These are phyloP conservation scores for Anthopleura sola DNA, from an alignment of 64 coral and sea anemone genomes.

Conservation along the genomic window DNA sequence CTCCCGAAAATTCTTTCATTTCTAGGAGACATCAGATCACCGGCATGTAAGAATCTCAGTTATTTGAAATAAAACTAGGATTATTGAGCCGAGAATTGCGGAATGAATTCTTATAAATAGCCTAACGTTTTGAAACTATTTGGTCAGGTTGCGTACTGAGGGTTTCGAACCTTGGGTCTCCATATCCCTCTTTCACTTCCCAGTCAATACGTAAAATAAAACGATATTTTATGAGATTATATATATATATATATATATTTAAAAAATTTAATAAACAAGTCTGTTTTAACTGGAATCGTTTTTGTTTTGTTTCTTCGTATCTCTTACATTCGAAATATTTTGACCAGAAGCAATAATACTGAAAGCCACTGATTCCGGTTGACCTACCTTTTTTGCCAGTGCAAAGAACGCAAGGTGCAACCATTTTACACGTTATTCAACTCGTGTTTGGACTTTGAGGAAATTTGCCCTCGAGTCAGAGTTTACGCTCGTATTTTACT, in stretches of 20 bases:
- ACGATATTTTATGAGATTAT: slow-evolving; percentile 5
- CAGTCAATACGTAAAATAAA: neutral
- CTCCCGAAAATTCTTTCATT: neutral
- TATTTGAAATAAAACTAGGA: neutral
- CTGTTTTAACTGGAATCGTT: neutral
- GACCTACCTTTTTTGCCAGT: too few relatives aligned
- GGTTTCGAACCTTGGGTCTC: neutral
- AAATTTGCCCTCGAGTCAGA: too few relatives aligned
- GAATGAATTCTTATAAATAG: neutral
- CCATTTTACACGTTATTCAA: too few relatives aligned
- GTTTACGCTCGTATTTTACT: too few relatives aligned
- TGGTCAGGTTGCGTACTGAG: neutral
- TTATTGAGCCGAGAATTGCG: neutral
- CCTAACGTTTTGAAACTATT: neutral
- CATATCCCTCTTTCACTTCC: neutral
- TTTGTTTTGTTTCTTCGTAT: neutral
- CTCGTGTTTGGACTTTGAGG: too few relatives aligned
- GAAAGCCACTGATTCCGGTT: too few relatives aligned
- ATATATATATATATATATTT: neutral
- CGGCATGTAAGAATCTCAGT: neutral
- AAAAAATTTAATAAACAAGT: neutral
- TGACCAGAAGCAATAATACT: too few relatives aligned
- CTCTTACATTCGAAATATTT: neutral
- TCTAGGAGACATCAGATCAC: neutral
- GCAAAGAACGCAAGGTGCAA: too few relatives aligned